Base-by-base conservation (phyloP, 2,888 invertebrate genomes). In the Agapetus fuscipes region DNA sequence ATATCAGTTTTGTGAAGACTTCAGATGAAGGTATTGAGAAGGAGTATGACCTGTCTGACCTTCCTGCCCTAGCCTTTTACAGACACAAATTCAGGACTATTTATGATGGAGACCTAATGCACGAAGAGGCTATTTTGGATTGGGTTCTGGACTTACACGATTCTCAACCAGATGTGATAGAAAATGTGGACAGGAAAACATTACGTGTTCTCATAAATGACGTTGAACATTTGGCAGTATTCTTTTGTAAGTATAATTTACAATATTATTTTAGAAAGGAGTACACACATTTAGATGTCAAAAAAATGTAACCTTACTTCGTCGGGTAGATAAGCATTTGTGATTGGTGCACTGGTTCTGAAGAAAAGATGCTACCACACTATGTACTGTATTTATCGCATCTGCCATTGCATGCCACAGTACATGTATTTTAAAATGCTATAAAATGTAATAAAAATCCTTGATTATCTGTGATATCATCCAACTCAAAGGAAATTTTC, bases 1-100 rank as follows among this genome's bases (percentile, higher is more conserved):
- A 88, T 52, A 88, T 93, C 49, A 85, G 88, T 59, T 91, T 93
- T 57, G 83, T 93, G 0, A 91, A 91, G 61, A 89, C 89, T 48
- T 90, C 89, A 6, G 91, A 91, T 55, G 83, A 83, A 17, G 85
- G 86, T 30, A 78, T 91, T 40, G 82, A 86, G 45, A 84, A 83
- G 54, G 89, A 89, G 65, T 91, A 91, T 57, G 90, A 90, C 59
- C 68, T 93, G 13, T 71, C 83, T 13, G 72, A 77, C 10, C 65
- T 93, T 39, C 91, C 91, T 47, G 79, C 89, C 14, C 67, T 93
- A 39, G 87, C 84, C 16, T 89, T 87, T 64, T 90, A 90, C 60
- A 76, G 89, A 52, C 83, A 86, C 56, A 84, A 87, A 59, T 89
- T 90, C 62, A 78, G 90, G 48, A 85, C 87, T 49, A 84, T 91